phyloP scores from a whole-genome alignment of 2,888 invertebrate genomes.

The Nineta flava region DNA sequence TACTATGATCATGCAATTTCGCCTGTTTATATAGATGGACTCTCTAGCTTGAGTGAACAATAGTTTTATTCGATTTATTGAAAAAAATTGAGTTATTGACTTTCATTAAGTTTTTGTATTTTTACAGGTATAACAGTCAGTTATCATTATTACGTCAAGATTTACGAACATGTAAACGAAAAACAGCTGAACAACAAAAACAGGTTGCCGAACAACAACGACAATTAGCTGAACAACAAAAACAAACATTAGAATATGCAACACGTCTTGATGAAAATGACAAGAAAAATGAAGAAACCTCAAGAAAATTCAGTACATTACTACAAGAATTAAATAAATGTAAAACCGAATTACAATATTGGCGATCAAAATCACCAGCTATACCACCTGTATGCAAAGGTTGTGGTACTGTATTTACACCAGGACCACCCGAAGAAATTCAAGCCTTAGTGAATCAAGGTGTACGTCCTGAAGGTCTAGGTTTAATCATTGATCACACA shows the following conservation, averaged over 20 bases:
- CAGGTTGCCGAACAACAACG: slow-evolving; percentile 65
- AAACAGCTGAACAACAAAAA: slow-evolving; percentile 72
- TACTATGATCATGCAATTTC: no score
- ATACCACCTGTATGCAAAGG: slow-evolving; percentile 52
- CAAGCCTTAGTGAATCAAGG: slow-evolving; percentile 44
- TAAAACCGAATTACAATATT: slow-evolving; percentile 81
- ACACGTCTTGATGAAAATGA: slow-evolving; percentile 74
- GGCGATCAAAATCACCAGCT: slow-evolving; percentile 78
- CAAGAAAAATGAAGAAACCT: slow-evolving; percentile 80
- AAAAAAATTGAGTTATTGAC: no score
- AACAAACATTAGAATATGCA: slow-evolving; percentile 62
- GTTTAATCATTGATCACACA: slow-evolving; percentile 17
- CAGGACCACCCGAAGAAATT: slow-evolving; percentile 40
- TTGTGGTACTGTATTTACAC: slow-evolving; percentile 46
- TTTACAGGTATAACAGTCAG: slow-evolving; percentile 59
- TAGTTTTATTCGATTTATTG: no score
- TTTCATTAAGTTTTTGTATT: neutral
- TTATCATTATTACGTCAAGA: slow-evolving; percentile 63
- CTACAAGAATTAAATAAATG: slow-evolving; percentile 81
- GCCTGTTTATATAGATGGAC: no score
- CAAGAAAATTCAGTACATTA: slow-evolving; percentile 75
- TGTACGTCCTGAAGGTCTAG: slow-evolving; percentile 35
- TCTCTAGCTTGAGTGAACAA: no score
- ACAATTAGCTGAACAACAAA: slow-evolving; percentile 54
- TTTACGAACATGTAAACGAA: slow-evolving; percentile 62